Conservation (phyloP, 2,113 vertebrate species). For the Thunnus thynnus region DNA sequence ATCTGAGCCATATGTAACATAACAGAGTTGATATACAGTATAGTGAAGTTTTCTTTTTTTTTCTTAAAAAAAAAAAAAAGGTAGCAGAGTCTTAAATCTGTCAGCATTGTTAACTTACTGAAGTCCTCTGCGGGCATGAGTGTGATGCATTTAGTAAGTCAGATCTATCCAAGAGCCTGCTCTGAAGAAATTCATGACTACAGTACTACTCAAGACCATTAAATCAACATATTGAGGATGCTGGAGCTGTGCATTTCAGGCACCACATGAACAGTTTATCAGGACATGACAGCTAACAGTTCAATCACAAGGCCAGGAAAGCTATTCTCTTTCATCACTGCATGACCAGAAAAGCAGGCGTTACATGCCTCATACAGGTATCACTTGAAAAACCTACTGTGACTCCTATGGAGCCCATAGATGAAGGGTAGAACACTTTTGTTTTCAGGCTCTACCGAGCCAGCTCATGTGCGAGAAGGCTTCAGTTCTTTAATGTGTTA, state of each 20-base stretch:
- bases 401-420: conserved; percentile 43
- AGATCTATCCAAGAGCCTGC: conserved; percentile 84
- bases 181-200: conserved; percentile 82
- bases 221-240: conserved; percentile 58
- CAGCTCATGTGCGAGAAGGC: conserved; percentile 68
- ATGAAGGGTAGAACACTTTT: conserved; percentile 50
- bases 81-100: conserved; percentile 58
- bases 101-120: conserved; percentile 53
- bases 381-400: conserved; percentile 44
- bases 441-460: conserved; percentile 67
- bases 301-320: conserved; percentile 68
- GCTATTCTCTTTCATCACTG: conserved; percentile 51
- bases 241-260: conserved; percentile 72
- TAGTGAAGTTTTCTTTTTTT: conserved; percentile 43
- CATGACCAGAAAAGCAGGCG: conserved; percentile 56
- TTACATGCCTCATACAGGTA: conserved; percentile 54
- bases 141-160: conserved; percentile 76
- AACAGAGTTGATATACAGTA: conserved; percentile 68
- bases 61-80: conserved; percentile 42
- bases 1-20: conserved; percentile 76
- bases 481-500: conserved; percentile 77
- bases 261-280: conserved; percentile 66
- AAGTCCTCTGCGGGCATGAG: conserved; percentile 60
- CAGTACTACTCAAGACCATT: conserved; percentile 68
- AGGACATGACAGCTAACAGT: conserved; percentile 62